Percentiles rank a stretch among this genome's conserved stretches.
Conservation (phyloP, 2,113 vertebrate genomes). For the Rhabdomys dilectus region DNA sequence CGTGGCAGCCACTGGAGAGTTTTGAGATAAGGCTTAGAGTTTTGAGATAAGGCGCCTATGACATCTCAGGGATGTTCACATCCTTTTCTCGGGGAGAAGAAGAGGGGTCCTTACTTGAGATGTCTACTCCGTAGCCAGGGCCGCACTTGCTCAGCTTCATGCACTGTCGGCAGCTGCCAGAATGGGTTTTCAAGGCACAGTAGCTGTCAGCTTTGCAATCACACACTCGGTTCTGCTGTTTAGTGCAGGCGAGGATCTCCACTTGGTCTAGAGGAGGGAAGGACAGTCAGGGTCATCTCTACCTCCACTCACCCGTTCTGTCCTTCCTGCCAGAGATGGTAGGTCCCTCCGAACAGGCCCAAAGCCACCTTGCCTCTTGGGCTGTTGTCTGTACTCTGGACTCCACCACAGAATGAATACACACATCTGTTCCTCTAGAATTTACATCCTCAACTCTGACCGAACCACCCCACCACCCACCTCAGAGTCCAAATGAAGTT, state of each 20-base stretch:
- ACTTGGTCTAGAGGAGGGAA: constrained; percentile 73
- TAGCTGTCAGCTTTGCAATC: constrained; percentile 79
- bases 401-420: rapidly evolving
- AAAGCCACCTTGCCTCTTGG: background rate
- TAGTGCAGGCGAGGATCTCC: constrained; percentile 76
- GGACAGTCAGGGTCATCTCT: background rate
- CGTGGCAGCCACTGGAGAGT: rapidly evolving
- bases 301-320: background rate
- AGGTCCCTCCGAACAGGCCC: background rate
- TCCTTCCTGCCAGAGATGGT: background rate
- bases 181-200: background rate
- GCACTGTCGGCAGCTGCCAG: constrained; percentile 72
- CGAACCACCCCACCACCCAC: rapidly evolving
- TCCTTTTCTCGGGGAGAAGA: background rate
- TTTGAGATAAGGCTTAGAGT: background rate
- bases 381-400: background rate
- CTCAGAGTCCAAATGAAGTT: background rate
- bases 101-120: constrained; percentile 70
- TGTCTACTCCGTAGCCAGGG: constrained; percentile 79
- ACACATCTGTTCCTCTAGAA: rapidly evolving
- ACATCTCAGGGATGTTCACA: background rate
- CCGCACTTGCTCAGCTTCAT: constrained; percentile 60
- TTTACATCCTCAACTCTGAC: background rate
- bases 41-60: background rate
- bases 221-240: constrained; percentile 80